Conservation (phyloP, 2,888 invertebrate genomes). For the Drosophila recens region DNA sequence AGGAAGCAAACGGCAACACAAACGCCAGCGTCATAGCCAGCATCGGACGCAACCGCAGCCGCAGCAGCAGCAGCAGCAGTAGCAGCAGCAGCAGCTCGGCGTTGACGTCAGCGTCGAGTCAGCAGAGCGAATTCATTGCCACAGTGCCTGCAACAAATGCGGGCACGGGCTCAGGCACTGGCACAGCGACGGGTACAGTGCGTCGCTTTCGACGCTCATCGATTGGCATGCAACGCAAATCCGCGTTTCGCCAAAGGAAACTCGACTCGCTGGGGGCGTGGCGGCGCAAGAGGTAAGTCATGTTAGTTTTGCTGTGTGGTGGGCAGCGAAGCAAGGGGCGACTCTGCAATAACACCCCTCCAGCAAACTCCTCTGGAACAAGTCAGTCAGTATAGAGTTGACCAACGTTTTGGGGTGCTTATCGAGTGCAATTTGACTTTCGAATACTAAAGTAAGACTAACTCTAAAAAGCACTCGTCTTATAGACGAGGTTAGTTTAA, state of each 20-base stretch:
- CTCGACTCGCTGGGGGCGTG: slow-evolving; percentile 82
- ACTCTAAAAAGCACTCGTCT: neutral
- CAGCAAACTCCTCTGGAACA: neutral
- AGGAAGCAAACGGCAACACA: slow-evolving; percentile 8
- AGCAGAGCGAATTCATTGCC: slow-evolving; percentile 32
- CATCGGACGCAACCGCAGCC: slow-evolving; percentile 19
- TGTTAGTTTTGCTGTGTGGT: neutral
- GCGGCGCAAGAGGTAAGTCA: slow-evolving; percentile 83
- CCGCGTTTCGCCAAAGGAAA: slow-evolving; percentile 84
- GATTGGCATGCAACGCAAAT: slow-evolving; percentile 83
- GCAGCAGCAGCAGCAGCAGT: slow-evolving; percentile 23
- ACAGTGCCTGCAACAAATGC: slow-evolving; percentile 10
- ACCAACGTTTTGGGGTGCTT: slow-evolving; percentile 19
- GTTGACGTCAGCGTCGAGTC: slow-evolving; percentile 31
- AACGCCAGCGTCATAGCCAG: slow-evolving; percentile 28
- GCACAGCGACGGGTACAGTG: slow-evolving; percentile 26
- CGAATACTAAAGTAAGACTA: neutral
- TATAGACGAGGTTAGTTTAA: neutral
- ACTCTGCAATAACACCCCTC: neutral
- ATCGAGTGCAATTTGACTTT: slow-evolving; percentile 10
- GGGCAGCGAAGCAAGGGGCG: neutral
- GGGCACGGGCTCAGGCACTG: neutral
- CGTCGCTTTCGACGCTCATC: slow-evolving; percentile 82
- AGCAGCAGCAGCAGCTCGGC: slow-evolving; percentile 21
- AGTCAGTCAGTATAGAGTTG: neutral